Evolutionary conservation across 1,140 invertebrate species (phyloP).

Genomic region (Lerema accius): DNA sequence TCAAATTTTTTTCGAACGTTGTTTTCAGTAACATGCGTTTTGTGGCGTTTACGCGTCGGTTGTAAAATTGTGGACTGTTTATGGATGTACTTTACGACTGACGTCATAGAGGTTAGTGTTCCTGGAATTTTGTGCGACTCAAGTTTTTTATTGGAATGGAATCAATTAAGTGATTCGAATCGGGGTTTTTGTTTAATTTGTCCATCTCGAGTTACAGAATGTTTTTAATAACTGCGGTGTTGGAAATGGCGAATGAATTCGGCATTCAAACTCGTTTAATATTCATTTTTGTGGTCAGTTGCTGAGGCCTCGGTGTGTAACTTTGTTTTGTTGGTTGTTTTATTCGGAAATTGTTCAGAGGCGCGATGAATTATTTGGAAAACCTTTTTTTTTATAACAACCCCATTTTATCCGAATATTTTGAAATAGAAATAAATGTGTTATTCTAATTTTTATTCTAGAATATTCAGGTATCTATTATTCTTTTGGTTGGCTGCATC

Average conservation of each 20-base stretch:
- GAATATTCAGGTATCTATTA: no score
- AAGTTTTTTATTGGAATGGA: slow-evolving; percentile 21
- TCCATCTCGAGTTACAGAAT: slow-evolving; percentile 16
- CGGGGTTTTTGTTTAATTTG: slow-evolving; percentile 15
- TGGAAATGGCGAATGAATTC: slow-evolving; percentile 13
- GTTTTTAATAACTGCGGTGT: slow-evolving; percentile 22
- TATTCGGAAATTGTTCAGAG: background rate
- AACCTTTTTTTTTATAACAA: background rate
- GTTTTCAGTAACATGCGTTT: slow-evolving; percentile 16
- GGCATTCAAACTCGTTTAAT: slow-evolving; percentile 26
- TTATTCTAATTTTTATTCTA: no score
- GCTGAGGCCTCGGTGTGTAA: slow-evolving; percentile 7
- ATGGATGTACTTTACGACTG: slow-evolving; percentile 29
- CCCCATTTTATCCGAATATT: no score
- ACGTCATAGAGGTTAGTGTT: slow-evolving; percentile 32
- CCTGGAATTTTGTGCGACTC: slow-evolving; percentile 1
- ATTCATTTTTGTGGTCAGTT: slow-evolving; percentile 24
- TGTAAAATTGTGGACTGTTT: slow-evolving; percentile 30
- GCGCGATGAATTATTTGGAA: background rate
- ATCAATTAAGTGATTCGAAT: slow-evolving; percentile 4
- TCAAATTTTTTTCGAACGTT: slow-evolving; percentile 15
- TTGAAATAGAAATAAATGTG: no score
- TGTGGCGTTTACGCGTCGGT: slow-evolving; percentile 29
- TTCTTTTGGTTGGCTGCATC: no score
- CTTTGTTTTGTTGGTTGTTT: slow-evolving; percentile 12